Percentiles rank a stretch among this genome's conserved stretches.
These are phyloP conservation scores for Sternotherus odoratus DNA, from an alignment of 2,797 vertebrate species.

Conservation along the genomic window DNA sequence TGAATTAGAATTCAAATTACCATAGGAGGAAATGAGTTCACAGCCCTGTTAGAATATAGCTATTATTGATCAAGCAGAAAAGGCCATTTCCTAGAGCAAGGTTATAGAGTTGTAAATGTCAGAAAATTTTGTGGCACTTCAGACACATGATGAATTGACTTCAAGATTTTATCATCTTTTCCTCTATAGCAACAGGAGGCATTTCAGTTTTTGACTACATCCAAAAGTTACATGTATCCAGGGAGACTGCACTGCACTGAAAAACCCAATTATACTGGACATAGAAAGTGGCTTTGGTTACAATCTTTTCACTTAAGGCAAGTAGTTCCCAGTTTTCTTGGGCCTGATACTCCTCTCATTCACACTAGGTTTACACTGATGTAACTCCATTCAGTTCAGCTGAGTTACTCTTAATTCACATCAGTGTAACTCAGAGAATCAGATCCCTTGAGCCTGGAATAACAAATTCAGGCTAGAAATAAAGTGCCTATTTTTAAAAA, in stretches of 20 bases:
- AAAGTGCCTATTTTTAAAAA: not conserved
- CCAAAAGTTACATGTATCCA: not conserved
- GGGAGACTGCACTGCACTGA: not conserved
- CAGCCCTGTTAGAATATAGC: not conserved
- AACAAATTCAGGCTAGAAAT: not conserved
- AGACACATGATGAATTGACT: not conserved
- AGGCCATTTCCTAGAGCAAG: not conserved
- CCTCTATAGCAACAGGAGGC: not conserved
- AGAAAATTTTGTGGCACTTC: not conserved
- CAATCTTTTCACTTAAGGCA: not conserved
- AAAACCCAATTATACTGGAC: not conserved
- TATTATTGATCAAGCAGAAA: not conserved
- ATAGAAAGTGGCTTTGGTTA: not conserved
- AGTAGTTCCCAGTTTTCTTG: not conserved
- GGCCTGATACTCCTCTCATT: not conserved
- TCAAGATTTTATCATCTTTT: not conserved
- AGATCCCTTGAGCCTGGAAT: not conserved
- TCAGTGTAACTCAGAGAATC: not conserved
- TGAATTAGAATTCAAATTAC: not conserved
- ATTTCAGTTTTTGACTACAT: not conserved
- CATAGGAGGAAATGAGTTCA: not conserved
- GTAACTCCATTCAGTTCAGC: not conserved
- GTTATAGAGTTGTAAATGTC: not conserved
- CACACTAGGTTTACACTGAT: not conserved
- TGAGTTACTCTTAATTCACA: not conserved